These are phyloP conservation scores for Cremastobaeus sp. DNA, from an alignment of 2,888 invertebrate genomes.

Conservation along the genomic window DNA sequence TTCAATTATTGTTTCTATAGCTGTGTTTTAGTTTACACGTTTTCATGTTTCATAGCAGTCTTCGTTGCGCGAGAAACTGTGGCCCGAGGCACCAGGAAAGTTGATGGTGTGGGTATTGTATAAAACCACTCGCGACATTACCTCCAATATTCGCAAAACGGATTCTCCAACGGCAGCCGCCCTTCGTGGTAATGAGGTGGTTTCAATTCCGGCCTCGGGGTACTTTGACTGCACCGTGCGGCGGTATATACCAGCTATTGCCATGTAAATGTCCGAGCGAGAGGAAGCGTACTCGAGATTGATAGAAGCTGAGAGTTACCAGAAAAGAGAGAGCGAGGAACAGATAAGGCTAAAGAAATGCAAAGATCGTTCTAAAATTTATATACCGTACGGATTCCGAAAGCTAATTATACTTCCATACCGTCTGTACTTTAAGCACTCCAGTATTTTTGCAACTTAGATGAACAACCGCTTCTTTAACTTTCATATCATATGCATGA, in stretches of 20 bases:
- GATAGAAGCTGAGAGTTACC: slow-evolving; percentile 63
- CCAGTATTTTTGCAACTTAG: too few species aligned
- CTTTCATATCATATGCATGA: too few species aligned
- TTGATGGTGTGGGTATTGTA: slow-evolving; percentile 70
- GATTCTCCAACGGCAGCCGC: slow-evolving; percentile 74
- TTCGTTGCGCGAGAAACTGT: slow-evolving; percentile 65
- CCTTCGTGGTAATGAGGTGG: slow-evolving; percentile 76
- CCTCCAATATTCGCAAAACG: slow-evolving; percentile 78
- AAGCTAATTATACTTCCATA: slow-evolving; percentile 40
- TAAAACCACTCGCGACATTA: slow-evolving; percentile 78
- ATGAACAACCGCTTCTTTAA: too few species aligned
- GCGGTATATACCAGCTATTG: slow-evolving; percentile 67
- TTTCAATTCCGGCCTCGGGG: slow-evolving; percentile 78
- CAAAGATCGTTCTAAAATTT: slow-evolving; percentile 50
- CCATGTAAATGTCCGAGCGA: slow-evolving; percentile 71
- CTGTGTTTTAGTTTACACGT: slow-evolving; percentile 65
- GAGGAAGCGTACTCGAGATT: slow-evolving; percentile 68
- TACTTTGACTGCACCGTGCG: slow-evolving; percentile 65
- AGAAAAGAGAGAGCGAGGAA: slow-evolving; percentile 34
- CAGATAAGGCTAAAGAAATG: slow-evolving; percentile 43
- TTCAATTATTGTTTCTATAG: slow-evolving; percentile 30
- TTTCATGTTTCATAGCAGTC: slow-evolving; percentile 77
- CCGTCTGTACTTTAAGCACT: slow-evolving; percentile 28
- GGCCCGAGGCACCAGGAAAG: slow-evolving; percentile 65
- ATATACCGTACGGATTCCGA: slow-evolving; percentile 50